A percentile compares a stretch with the other conserved stretches of the same genome.
Evolutionary conservation across 2,797 vertebrate species (phyloP).

Genomic region (Vireo griseus): DNA sequence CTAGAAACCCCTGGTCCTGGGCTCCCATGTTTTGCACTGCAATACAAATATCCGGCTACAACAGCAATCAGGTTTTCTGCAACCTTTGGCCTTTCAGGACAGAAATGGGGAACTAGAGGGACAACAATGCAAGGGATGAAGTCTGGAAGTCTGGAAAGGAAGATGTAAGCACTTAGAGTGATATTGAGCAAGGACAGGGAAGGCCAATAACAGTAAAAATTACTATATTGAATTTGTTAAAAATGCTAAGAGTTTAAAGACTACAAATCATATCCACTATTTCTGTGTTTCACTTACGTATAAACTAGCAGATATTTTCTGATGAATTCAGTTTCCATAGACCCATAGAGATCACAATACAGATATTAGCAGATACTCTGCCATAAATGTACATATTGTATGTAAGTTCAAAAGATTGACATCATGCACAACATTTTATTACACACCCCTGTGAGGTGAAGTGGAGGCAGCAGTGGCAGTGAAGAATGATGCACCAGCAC

Average conservation of each 20-base stretch:
- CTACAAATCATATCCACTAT: not conserved
- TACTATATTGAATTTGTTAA: not conserved
- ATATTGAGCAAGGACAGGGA: not conserved
- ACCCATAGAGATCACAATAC: not conserved
- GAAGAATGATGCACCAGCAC: not conserved
- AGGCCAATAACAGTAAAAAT: not conserved
- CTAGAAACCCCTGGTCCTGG: not conserved
- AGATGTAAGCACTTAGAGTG: not conserved
- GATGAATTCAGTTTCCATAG: not conserved
- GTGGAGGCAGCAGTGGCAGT: not conserved
- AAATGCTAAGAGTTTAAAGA: not conserved
- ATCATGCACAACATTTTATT: not conserved
- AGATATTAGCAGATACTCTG: not conserved
- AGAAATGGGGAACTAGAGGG: not conserved
- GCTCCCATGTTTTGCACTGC: not conserved
- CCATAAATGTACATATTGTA: fast-evolving
- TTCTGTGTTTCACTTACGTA: not conserved
- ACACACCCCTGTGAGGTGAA: not conserved
- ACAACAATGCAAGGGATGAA: not conserved
- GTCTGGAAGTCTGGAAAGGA: not conserved
- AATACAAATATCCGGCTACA: not conserved
- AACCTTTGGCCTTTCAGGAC: not conserved
- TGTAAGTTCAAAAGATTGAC: not conserved
- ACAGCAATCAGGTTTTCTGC: not conserved
- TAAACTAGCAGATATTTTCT: not conserved